These are phyloP conservation scores for Pachliopta kotzebuea DNA, from an alignment of 2,888 invertebrate genomes.

Conservation along the genomic window DNA sequence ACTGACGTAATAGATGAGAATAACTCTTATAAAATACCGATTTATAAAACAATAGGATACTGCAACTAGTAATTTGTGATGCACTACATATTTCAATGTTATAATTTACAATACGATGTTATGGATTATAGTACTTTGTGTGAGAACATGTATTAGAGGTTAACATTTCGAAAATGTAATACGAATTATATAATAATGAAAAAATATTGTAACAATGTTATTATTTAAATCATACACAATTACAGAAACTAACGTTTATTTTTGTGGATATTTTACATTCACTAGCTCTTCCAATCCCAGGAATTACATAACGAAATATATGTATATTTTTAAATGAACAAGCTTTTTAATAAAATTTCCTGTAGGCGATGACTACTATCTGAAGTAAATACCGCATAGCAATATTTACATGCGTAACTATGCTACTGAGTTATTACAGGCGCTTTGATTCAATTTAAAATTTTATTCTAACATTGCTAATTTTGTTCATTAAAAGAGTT, in stretches of 20 bases:
- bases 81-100: slow-evolving; percentile 8
- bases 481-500: not conserved
- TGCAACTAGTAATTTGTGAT: slow-evolving; percentile 6
- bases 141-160: not conserved
- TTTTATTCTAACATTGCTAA: not conserved
- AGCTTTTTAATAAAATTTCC: too few species aligned
- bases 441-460: not conserved
- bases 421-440: not conserved
- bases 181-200: too few species aligned
- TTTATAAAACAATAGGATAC: slow-evolving; percentile 3
- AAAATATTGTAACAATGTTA: too few species aligned
- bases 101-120: not conserved
- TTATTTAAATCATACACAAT: too few species aligned
- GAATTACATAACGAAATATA: too few species aligned
- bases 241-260: too few species aligned
- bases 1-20: slow-evolving; percentile 16
- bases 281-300: too few species aligned
- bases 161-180: too few species aligned
- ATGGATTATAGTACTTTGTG: not conserved
- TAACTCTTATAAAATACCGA: slow-evolving; percentile 20
- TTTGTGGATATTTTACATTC: too few species aligned
- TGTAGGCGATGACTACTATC: too few species aligned
- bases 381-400: not conserved
- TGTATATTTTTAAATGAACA: too few species aligned
- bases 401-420: not conserved